Evolutionary conservation across 1,140 invertebrate genomes (phyloP).

Genomic region (Trichoplusia ni): DNA sequence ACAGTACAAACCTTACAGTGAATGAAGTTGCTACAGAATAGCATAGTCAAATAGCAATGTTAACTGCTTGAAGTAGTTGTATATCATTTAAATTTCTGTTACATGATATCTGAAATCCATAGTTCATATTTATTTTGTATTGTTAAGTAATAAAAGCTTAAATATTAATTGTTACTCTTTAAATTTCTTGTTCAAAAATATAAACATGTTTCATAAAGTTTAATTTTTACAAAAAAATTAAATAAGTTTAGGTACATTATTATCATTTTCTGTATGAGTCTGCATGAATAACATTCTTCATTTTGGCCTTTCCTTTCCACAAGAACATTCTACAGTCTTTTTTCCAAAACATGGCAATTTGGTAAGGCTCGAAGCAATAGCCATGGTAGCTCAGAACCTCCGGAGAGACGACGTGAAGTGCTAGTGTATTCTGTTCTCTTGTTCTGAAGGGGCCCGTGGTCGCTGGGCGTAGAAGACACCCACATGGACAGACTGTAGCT

Average conservation of each 20-base stretch:
- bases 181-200: constrained; percentile 19
- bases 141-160: constrained; percentile 32
- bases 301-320: constrained; percentile 82
- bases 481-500: constrained; percentile 67
- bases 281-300: constrained; percentile 52
- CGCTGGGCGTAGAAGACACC: constrained; percentile 61
- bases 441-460: constrained; percentile 63
- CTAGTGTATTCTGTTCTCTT: constrained; percentile 67
- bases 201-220: constrained; percentile 26
- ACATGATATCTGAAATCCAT: constrained; percentile 23
- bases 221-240: constrained; percentile 9
- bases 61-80: constrained; percentile 5
- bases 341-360: constrained; percentile 83
- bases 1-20: constrained; percentile 84
- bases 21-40: constrained; percentile 29
- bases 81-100: constrained; percentile 6
- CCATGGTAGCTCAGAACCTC: constrained; percentile 72
- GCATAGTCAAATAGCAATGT: neutral
- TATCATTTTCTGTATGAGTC: constrained; percentile 45
- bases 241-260: constrained; percentile 2
- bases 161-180: constrained; percentile 17
- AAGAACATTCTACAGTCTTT: constrained; percentile 86
- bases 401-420: constrained; percentile 68
- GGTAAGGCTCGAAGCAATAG: constrained; percentile 61
- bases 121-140: constrained; percentile 36